A percentile compares a stretch with the other conserved stretches of the same genome.
Evolutionary conservation across 2,113 vertebrate species (phyloP).

Genomic region (Carassius carassius): DNA sequence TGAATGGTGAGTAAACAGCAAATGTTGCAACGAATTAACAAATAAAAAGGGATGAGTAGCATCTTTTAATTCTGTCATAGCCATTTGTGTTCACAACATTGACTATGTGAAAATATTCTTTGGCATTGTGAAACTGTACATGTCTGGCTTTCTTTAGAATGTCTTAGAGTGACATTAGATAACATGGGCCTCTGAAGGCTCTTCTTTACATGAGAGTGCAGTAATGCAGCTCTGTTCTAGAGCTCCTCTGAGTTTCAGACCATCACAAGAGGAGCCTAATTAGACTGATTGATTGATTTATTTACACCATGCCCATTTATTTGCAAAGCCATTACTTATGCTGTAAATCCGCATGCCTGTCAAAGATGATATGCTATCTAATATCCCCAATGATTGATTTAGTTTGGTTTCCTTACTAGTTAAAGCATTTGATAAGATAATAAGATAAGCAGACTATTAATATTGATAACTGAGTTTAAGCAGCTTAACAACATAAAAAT

Average conservation of each 20-base stretch:
- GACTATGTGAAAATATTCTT: not conserved
- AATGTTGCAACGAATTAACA: not conserved
- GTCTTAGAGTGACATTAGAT: not conserved
- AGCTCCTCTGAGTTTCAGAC: not conserved
- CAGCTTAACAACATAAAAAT: not conserved
- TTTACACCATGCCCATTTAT: not conserved
- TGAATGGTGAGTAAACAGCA: not conserved
- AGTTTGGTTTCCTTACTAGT: not conserved
- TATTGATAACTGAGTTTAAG: not conserved
- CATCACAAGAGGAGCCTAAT: not conserved
- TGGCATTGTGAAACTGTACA: not conserved
- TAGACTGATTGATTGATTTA: not conserved
- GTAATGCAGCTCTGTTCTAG: conserved; percentile 5
- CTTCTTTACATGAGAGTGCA: not conserved
- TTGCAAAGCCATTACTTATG: not conserved
- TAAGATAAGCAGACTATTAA: not conserved
- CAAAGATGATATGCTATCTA: not conserved
- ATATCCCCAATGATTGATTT: not conserved
- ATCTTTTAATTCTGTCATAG: not conserved
- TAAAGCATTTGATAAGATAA: not conserved
- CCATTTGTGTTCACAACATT: not conserved
- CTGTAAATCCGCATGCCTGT: not conserved
- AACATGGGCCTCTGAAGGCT: not conserved
- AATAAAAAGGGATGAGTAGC: not conserved
- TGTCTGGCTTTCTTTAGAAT: not conserved